phyloP scores from a whole-genome alignment of 2,888 invertebrate species.

The Erebia ligea region DNA sequence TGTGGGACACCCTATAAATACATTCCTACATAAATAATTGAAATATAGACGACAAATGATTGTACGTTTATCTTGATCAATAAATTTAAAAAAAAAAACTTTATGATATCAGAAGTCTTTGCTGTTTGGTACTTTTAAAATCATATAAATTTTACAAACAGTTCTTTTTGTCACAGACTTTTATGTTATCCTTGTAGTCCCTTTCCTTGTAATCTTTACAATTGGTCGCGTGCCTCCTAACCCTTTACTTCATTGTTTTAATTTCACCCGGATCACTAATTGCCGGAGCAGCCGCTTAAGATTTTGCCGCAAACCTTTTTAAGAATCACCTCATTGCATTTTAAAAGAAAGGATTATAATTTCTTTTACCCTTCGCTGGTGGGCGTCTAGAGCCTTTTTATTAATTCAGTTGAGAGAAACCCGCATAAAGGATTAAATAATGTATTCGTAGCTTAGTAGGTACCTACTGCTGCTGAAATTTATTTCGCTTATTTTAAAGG shows the following conservation, averaged over 20 bases:
- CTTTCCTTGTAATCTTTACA: slow-evolving; percentile 41
- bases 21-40: no score
- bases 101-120: no score
- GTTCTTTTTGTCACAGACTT: slow-evolving; percentile 11
- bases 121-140: no score
- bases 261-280: slow-evolving; percentile 78
- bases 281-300: slow-evolving; percentile 76
- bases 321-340: slow-evolving; percentile 82
- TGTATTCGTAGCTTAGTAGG: slow-evolving; percentile 6
- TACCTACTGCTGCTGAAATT: not conserved
- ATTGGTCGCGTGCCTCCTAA: slow-evolving; percentile 50
- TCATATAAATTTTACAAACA: not conserved
- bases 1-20: no score
- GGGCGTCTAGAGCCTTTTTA: slow-evolving; percentile 63
- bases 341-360: slow-evolving; percentile 83
- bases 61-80: no score
- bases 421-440: slow-evolving; percentile 40
- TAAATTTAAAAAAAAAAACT: no score
- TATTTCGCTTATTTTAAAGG: not conserved
- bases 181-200: slow-evolving; percentile 12
- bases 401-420: slow-evolving; percentile 70
- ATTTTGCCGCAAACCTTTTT: slow-evolving; percentile 79
- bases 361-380: slow-evolving; percentile 65
- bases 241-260: slow-evolving; percentile 74
- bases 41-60: no score